phyloP scores from a whole-genome alignment of 2,888 invertebrate genomes.

The Panorpa germanica region DNA sequence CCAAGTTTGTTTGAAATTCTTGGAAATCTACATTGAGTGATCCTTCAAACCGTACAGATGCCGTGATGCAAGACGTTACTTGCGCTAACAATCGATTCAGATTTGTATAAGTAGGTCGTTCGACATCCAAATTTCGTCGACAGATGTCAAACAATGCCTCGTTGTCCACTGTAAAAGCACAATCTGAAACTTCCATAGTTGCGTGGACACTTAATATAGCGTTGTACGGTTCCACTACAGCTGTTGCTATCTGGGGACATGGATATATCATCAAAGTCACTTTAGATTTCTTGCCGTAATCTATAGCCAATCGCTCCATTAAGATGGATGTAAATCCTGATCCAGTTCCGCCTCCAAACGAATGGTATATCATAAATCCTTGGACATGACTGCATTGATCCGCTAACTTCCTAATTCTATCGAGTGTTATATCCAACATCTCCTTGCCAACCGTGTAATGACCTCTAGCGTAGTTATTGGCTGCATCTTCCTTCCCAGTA shows the following conservation, averaged over 20 bases:
- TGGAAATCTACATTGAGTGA: slow-evolving; percentile 43
- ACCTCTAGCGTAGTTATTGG: slow-evolving; percentile 70
- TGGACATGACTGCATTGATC: slow-evolving; percentile 42
- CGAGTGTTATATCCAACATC: slow-evolving; percentile 51
- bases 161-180: slow-evolving; percentile 56
- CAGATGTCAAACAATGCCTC: slow-evolving; percentile 63
- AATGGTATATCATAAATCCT: slow-evolving; percentile 43
- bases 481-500: slow-evolving; percentile 70
- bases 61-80: slow-evolving; percentile 49
- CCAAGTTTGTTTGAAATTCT: slow-evolving; percentile 64
- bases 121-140: slow-evolving; percentile 48
- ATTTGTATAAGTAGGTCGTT: slow-evolving; percentile 70
- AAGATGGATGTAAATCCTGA: slow-evolving; percentile 53
- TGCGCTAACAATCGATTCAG: slow-evolving; percentile 62
- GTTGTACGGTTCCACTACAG: slow-evolving; percentile 64
- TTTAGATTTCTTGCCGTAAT: slow-evolving; percentile 43
- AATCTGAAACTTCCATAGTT: slow-evolving; percentile 46
- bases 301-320: slow-evolving; percentile 36
- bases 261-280: slow-evolving; percentile 62
- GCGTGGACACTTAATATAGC: slow-evolving; percentile 49
- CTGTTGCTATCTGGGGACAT: slow-evolving; percentile 59
- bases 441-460: slow-evolving; percentile 62
- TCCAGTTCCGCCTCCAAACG: slow-evolving; percentile 63
- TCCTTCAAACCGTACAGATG: slow-evolving; percentile 49
- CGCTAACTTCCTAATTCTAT: slow-evolving; percentile 42